Evolutionary conservation across 2,888 invertebrate genomes (phyloP).

Genomic region (Poecilobothrus nobilitatus): DNA sequence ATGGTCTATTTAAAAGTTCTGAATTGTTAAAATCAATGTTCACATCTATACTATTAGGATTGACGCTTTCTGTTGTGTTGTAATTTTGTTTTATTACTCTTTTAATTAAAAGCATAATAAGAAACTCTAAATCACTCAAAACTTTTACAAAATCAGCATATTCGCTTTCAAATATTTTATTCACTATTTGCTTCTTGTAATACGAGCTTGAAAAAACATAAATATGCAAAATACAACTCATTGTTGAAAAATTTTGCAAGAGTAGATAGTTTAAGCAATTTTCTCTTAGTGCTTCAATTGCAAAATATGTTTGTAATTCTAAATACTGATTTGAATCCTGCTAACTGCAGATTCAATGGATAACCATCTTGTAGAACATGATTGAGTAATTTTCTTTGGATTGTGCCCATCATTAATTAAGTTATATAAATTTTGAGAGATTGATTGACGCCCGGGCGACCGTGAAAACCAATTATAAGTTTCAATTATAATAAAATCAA

Average conservation of each 20-base stretch:
- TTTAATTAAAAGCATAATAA: too few relatives aligned
- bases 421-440: background rate
- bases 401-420: slow-evolving; percentile 7
- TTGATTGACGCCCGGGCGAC: slow-evolving; percentile 9
- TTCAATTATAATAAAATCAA: slow-evolving; percentile 13
- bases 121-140: background rate
- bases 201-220: background rate
- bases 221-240: too few relatives aligned
- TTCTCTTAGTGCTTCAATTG: too few relatives aligned
- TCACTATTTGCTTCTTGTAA: slow-evolving; percentile 15
- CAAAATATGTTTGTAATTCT: slow-evolving; percentile 8
- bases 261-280: too few relatives aligned
- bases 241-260: too few relatives aligned
- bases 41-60: too few relatives aligned
- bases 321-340: slow-evolving; percentile 7
- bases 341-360: slow-evolving; percentile 9
- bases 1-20: too few relatives aligned
- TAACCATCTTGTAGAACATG: slow-evolving; percentile 11
- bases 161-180: slow-evolving; percentile 1
- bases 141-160: slow-evolving; percentile 2
- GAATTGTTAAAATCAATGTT: too few relatives aligned
- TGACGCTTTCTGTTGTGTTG: too few relatives aligned
- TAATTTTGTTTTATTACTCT: too few relatives aligned
- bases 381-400: slow-evolving; percentile 8
- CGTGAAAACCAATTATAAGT: slow-evolving; percentile 17